A percentile compares a stretch with the other conserved stretches of the same genome.
Conservation (phyloP, 2,888 invertebrate genomes). For the Ypsolopha scabrella region DNA sequence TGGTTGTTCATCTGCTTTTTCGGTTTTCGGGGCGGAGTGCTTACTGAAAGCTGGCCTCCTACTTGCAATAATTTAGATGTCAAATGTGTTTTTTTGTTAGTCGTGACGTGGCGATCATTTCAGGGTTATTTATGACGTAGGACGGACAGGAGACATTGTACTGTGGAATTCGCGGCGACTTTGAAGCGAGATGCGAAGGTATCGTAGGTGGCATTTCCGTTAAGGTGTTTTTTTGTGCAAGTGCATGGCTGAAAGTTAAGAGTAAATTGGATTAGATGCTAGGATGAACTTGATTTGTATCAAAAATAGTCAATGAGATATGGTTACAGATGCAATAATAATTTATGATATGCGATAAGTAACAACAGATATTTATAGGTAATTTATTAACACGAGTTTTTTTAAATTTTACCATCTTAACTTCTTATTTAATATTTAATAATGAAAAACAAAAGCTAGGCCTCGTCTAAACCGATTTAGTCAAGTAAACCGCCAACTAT, state of each 20-base stretch:
- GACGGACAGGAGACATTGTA: slow-evolving; percentile 51
- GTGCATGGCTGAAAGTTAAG: not conserved
- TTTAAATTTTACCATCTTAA: not conserved
- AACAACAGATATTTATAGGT: too few relatives aligned
- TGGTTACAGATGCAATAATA: too few relatives aligned
- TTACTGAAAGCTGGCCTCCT: slow-evolving; percentile 43
- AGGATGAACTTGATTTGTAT: too few relatives aligned
- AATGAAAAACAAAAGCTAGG: too few relatives aligned
- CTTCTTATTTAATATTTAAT: not conserved
- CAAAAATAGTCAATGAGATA: too few relatives aligned
- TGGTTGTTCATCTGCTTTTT: slow-evolving; percentile 50
- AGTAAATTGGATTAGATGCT: too few relatives aligned
- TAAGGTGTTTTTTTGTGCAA: slow-evolving; percentile 27
- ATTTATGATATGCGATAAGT: too few relatives aligned
- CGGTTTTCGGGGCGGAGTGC: slow-evolving; percentile 39
- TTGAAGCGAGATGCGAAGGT: slow-evolving; percentile 36
- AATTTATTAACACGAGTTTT: too few relatives aligned
- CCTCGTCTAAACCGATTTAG: too few relatives aligned
- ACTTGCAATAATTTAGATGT: slow-evolving; percentile 70
- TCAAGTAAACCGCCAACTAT: too few relatives aligned
- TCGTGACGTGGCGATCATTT: slow-evolving; percentile 55
- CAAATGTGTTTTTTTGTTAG: slow-evolving; percentile 52
- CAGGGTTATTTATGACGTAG: slow-evolving; percentile 64
- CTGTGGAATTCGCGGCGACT: slow-evolving; percentile 53
- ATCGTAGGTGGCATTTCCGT: slow-evolving; percentile 64